A percentile compares a stretch with the other conserved stretches of the same genome.
Conservation (phyloP, 2,113 vertebrate genomes). For the mouse (Mus musculus) region DNA sequence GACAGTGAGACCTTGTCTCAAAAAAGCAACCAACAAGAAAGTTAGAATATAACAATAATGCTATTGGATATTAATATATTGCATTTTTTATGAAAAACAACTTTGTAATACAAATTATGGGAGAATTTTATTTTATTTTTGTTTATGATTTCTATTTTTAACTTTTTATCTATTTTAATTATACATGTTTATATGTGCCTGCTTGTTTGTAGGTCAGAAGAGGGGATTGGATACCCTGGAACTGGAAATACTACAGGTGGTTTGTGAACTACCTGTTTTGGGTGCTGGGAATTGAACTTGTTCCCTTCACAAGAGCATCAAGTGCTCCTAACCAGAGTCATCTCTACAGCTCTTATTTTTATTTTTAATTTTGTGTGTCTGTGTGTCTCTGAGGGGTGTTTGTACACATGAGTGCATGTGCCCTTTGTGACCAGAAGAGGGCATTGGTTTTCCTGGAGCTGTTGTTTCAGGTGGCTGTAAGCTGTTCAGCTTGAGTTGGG, state of each 20-base stretch:
- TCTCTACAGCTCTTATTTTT: background rate
- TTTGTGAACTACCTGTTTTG: background rate
- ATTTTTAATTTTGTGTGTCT: background rate
- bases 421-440: background rate
- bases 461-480: background rate
- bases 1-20: background rate
- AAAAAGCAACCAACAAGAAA: background rate
- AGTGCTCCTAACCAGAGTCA: background rate
- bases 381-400: background rate
- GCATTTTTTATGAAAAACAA: background rate
- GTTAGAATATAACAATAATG: background rate
- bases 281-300: background rate
- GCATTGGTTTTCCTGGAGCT: background rate
- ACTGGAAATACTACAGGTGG: background rate
- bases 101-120: background rate
- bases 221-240: background rate
- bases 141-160: background rate
- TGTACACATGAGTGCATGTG: background rate
- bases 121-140: constrained; percentile 4
- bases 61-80: background rate
- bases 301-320: background rate
- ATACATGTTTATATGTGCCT: background rate
- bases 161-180: background rate
- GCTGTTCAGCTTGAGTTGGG: background rate
- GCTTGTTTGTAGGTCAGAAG: background rate